These are phyloP conservation scores for Herminia tarsipennalis DNA, from an alignment of 2,888 invertebrate species.

Conservation along the genomic window DNA sequence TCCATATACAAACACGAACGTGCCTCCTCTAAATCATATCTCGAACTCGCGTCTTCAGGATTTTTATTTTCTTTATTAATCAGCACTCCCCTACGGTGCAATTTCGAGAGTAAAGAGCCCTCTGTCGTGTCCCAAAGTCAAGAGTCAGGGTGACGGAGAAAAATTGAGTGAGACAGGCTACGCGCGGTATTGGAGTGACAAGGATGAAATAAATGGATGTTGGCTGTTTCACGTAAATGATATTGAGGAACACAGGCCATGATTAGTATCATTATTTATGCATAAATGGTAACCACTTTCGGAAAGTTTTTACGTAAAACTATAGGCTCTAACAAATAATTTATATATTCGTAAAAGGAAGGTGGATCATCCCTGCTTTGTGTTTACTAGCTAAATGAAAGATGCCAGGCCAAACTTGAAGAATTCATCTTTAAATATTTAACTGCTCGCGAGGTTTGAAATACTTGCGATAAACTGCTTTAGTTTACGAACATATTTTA, in stretches of 20 bases:
- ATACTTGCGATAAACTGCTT: conserved; percentile 6
- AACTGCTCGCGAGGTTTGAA: not conserved
- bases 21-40: conserved; percentile 64
- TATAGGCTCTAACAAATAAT: not conserved
- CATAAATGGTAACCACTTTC: conserved; percentile 18
- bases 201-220: conserved; percentile 63
- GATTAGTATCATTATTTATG: conserved; percentile 41
- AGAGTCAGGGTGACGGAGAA: conserved; percentile 69
- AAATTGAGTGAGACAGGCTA: conserved; percentile 63
- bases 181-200: conserved; percentile 52
- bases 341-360: not conserved
- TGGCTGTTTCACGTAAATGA: conserved; percentile 48
- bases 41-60: conserved; percentile 47
- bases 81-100: conserved; percentile 68
- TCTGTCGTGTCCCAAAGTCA: conserved; percentile 64
- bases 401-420: not conserved
- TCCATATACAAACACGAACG: conserved; percentile 48
- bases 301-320: conserved; percentile 4
- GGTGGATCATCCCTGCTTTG: not conserved
- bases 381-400: conserved; percentile 1
- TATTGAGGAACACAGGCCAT: conserved; percentile 33
- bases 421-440: conserved; percentile 2
- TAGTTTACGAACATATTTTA: conserved; percentile 1
- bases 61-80: conserved; percentile 80
- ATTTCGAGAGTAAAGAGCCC: conserved; percentile 70